Evolutionary conservation across 2,888 invertebrate species (phyloP).

Genomic region (Leptinotarsa juncta): DNA sequence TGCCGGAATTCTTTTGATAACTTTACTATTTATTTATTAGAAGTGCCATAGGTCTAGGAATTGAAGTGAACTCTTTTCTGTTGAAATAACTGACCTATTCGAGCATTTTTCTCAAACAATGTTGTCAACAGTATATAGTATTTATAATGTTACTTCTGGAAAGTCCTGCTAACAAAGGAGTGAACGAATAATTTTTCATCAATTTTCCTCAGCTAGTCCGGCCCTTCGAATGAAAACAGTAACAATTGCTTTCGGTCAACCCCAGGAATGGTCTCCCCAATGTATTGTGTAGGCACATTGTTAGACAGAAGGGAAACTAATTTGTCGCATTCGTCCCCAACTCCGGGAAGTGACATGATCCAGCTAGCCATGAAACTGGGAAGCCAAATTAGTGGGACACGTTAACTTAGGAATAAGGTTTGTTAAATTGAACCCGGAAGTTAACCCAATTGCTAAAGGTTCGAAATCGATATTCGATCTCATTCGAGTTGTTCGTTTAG

Average conservation of each 20-base stretch:
- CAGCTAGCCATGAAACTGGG: constrained; percentile 47
- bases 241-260: constrained; percentile 14
- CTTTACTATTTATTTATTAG: too few species aligned
- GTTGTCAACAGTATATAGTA: too few species aligned
- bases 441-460: constrained; percentile 39
- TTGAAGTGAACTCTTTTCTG: too few species aligned
- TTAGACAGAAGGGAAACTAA: constrained; percentile 53
- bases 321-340: constrained; percentile 58
- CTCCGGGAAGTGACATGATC: constrained; percentile 56
- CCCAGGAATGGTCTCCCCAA: constrained; percentile 13
- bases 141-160: too few species aligned
- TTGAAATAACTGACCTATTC: too few species aligned
- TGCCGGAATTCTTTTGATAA: too few species aligned
- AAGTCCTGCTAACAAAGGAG: too few species aligned
- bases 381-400: constrained; percentile 49
- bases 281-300: constrained; percentile 41
- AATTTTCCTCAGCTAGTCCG: background rate
- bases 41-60: too few species aligned
- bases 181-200: too few species aligned
- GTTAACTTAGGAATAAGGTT: constrained; percentile 43
- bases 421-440: constrained; percentile 36
- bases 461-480: constrained; percentile 27
- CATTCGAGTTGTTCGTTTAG: constrained; percentile 6
- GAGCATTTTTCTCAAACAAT: too few species aligned
- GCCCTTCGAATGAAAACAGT: background rate